phyloP scores from a whole-genome alignment of 2,888 invertebrate species.

The Drosophila recens region DNA sequence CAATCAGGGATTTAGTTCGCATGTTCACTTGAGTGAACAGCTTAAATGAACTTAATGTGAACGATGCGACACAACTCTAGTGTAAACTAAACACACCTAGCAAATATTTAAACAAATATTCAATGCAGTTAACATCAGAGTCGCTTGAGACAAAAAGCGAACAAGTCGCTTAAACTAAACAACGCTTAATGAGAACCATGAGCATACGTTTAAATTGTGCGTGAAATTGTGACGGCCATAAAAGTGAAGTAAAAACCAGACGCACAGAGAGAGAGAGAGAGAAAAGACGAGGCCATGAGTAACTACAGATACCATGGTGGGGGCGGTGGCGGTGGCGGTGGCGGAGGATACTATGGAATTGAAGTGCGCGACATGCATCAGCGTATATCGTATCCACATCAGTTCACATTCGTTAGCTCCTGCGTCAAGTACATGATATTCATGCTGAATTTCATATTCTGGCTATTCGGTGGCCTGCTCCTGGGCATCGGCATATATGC shows the following conservation, averaged over 20 bases:
- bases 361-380: slow-evolving; percentile 74
- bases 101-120: slow-evolving; percentile 5
- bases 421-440: slow-evolving; percentile 85
- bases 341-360: slow-evolving; percentile 76
- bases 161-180: background rate
- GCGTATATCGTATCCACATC: slow-evolving; percentile 34
- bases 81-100: slow-evolving; percentile 9
- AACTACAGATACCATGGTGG: slow-evolving; percentile 78
- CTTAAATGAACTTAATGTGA: background rate
- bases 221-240: background rate
- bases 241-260: slow-evolving; percentile 12
- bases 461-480: slow-evolving; percentile 94
- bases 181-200: background rate
- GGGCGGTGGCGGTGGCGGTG: slow-evolving; percentile 13
- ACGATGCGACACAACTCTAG: background rate
- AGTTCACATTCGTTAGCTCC: slow-evolving; percentile 84
- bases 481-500: slow-evolving; percentile 96
- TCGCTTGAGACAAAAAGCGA: background rate
- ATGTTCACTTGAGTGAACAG: background rate
- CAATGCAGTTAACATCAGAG: slow-evolving; percentile 20
- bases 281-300: slow-evolving; percentile 63
- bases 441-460: slow-evolving; percentile 86
- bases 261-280: background rate
- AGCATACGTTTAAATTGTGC: slow-evolving; percentile 5
- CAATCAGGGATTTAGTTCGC: no score